Evolutionary conservation across 92 coral and sea anemone species (phyloP), one percentile per base, ranked within the genome.

Genomic region (Paragorgia papillata): DNA sequence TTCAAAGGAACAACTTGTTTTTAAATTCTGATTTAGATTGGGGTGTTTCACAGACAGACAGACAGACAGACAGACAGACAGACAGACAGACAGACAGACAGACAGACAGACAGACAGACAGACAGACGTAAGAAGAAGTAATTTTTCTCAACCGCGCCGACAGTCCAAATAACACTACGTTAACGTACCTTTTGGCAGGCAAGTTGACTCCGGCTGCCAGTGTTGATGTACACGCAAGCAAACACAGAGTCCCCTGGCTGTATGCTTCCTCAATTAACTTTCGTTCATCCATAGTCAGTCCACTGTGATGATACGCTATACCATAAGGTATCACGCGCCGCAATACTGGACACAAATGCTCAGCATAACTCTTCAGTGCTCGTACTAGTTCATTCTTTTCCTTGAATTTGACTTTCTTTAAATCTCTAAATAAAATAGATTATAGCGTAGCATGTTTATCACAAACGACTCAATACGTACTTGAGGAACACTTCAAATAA

Each of bases 161-260:
- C n/a, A n/a, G n/a, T n/a, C n/a, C n/a, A n/a, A n/a, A n/a, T n/a
- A n/a, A n/a, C n/a, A n/a, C n/a, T n/a, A n/a, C n/a, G n/a, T 13
- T 25, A 18, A 0, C 79, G 57, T 58, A 94, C 98, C 98, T 91
- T 81, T 94, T 94, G 17, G 98, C 98, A 2, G 98, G 98, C 19
- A 94, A 83, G 68, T 94, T 94, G 44, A 94, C 98, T 14, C 98
- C 98, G 1, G 98, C 98, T 20, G 98, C 98, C 9, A 94, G 85
- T 7, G 98, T 94, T n/a, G 98, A 94, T 9, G 98, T 94, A 29
- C 98, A 94, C 5, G 97, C 91, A 29, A 94, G 87, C 20, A 85
- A 84, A 76, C 92, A 94, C 25, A 94, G 69, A 24, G 88, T 87
- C 22, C 98, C 98, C 50, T 88, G 90, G 33, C 92, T 88, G 92